phyloP scores from a whole-genome alignment of 2,888 invertebrate species.

The Ferrisia virgata region DNA sequence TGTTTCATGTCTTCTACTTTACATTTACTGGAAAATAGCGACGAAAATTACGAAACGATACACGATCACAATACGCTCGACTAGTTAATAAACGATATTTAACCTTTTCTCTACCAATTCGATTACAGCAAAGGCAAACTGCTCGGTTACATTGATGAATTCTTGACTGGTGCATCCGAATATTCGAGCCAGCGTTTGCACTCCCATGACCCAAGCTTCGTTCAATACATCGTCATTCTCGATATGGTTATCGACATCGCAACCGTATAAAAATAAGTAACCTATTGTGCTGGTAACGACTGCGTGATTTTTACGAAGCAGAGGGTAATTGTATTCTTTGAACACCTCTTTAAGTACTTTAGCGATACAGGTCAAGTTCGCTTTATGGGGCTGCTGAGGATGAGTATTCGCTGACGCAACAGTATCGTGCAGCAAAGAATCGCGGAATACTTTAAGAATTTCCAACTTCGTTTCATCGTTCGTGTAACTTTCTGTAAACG shows the following conservation, averaged over 20 bases:
- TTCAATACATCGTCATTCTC: constrained; percentile 29
- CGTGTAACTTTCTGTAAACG: constrained; percentile 34
- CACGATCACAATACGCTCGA: neutral
- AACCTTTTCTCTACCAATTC: constrained; percentile 36
- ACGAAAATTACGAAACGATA: neutral
- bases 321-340: constrained; percentile 34
- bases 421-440: constrained; percentile 26
- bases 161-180: constrained; percentile 35
- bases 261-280: constrained; percentile 35
- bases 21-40: constrained; percentile 2
- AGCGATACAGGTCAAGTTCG: constrained; percentile 27
- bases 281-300: constrained; percentile 29
- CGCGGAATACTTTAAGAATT: constrained; percentile 39
- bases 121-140: constrained; percentile 35
- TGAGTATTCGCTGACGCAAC: neutral
- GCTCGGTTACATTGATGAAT: constrained; percentile 38
- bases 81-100: too few species aligned
- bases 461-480: constrained; percentile 38
- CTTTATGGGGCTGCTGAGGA: constrained; percentile 37
- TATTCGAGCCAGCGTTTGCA: constrained; percentile 33
- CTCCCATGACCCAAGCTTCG: constrained; percentile 34
- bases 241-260: constrained; percentile 41
- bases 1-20: constrained; percentile 41
- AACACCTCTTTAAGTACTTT: constrained; percentile 32
- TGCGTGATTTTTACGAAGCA: constrained; percentile 16